Percentiles rank a stretch among this genome's conserved stretches.
Conservation (phyloP, 2,888 invertebrate genomes). For the Limnephilus rhombicus region DNA sequence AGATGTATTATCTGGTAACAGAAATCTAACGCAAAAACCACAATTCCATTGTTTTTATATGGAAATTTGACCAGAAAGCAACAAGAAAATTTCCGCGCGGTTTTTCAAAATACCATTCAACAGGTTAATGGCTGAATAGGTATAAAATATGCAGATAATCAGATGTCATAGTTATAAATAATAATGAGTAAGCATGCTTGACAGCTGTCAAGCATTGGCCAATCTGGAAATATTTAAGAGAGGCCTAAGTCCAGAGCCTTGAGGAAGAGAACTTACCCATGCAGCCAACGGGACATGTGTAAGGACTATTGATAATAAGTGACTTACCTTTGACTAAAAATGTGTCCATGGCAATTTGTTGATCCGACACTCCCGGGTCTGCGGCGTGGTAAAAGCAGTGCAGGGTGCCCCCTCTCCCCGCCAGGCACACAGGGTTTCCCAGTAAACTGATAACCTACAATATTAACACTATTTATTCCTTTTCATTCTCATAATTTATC, state of each 20-base stretch:
- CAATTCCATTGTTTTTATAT: no score
- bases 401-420: slow-evolving; percentile 72
- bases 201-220: no score
- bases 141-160: background rate
- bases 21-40: no score
- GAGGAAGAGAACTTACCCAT: background rate
- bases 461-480: background rate
- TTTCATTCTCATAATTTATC: background rate
- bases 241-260: no score
- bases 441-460: slow-evolving; percentile 73
- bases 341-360: slow-evolving; percentile 75
- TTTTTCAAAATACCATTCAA: no score
- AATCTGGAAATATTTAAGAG: no score
- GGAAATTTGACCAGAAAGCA: no score
- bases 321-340: slow-evolving; percentile 73
- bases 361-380: slow-evolving; percentile 73
- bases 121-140: background rate
- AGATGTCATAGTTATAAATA: background rate
- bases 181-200: no score
- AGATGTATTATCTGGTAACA: no score
- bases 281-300: background rate
- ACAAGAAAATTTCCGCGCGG: no score
- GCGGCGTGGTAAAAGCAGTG: slow-evolving; percentile 73
- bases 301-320: background rate
- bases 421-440: slow-evolving; percentile 73